Percentiles rank a stretch among this genome's conserved stretches.
These are phyloP conservation scores for Notarius quadriscutis DNA, from an alignment of 2,113 vertebrate genomes.

Conservation along the genomic window DNA sequence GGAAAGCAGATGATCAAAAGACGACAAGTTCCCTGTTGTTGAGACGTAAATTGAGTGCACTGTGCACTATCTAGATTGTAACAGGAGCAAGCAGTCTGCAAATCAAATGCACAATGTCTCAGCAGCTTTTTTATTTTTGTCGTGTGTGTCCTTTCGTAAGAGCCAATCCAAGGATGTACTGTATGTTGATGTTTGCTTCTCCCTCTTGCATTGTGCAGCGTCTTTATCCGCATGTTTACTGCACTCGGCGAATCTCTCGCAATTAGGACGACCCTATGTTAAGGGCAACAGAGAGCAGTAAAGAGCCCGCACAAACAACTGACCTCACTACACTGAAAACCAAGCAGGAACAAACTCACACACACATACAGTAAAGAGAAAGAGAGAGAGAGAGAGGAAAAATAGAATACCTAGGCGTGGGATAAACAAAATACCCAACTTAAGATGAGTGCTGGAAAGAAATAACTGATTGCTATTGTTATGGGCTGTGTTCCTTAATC, in stretches of 20 bases:
- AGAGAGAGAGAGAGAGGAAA: background rate
- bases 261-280: conserved; percentile 15
- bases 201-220: background rate
- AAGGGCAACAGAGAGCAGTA: conserved; percentile 15
- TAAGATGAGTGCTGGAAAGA: conserved; percentile 3
- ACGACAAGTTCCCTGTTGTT: background rate
- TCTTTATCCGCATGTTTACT: conserved; percentile 32
- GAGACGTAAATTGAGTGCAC: background rate
- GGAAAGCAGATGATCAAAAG: conserved; percentile 9
- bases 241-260: conserved; percentile 24
- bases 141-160: background rate
- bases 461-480: conserved; percentile 11
- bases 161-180: background rate
- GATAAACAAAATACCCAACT: conserved; percentile 8
- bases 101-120: background rate
- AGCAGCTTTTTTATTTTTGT: background rate
- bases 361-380: conserved; percentile 5
- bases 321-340: conserved; percentile 34
- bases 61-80: background rate
- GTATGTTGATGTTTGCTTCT: conserved; percentile 19
- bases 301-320: conserved; percentile 23
- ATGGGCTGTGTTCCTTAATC: background rate
- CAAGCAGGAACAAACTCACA: conserved; percentile 12
- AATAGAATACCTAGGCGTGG: background rate
- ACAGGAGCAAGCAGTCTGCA: background rate